Percentiles rank a stretch among this genome's conserved stretches.
Conservation (phyloP, 2,113 vertebrate genomes). For the Morone chrysops region DNA sequence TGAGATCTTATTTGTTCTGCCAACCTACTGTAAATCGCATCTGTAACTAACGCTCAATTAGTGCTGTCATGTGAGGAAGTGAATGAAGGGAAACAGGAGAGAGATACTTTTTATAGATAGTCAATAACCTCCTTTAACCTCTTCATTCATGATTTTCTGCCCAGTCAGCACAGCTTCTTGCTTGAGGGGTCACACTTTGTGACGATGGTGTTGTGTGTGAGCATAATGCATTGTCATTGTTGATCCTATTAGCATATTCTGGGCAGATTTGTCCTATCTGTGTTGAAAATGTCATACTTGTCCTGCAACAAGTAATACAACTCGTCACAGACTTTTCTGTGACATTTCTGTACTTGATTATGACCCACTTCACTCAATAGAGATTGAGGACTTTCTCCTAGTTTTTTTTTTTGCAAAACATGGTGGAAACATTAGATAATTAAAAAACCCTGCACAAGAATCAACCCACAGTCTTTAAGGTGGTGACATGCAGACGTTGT, state of each 20-base stretch:
- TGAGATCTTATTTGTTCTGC: neutral
- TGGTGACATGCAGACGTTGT: too few relatives aligned
- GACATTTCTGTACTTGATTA: too few relatives aligned
- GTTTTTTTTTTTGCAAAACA: too few relatives aligned
- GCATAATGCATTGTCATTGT: neutral
- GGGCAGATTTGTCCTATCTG: neutral
- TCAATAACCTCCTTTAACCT: slow-evolving; percentile 51
- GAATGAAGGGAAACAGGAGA: slow-evolving; percentile 24
- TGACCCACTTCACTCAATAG: too few relatives aligned
- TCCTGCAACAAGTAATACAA: too few relatives aligned
- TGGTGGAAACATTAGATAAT: too few relatives aligned
- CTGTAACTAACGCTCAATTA: neutral
- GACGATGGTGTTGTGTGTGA: neutral
- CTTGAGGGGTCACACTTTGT: neutral
- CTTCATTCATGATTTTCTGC: slow-evolving; percentile 24
- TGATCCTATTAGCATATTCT: neutral
- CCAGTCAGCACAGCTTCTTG: slow-evolving; percentile 32
- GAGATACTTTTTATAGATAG: slow-evolving; percentile 3
- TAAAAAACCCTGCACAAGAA: too few relatives aligned
- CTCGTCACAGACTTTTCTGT: too few relatives aligned
- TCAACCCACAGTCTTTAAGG: too few relatives aligned
- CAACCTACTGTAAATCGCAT: neutral
- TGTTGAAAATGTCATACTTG: neutral
- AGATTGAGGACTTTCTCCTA: too few relatives aligned
- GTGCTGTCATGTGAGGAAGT: slow-evolving; percentile 26